A percentile compares a stretch with the other conserved stretches of the same genome.
phyloP scores from a whole-genome alignment of 2,888 invertebrate species.

The Sphinx pinastri region DNA sequence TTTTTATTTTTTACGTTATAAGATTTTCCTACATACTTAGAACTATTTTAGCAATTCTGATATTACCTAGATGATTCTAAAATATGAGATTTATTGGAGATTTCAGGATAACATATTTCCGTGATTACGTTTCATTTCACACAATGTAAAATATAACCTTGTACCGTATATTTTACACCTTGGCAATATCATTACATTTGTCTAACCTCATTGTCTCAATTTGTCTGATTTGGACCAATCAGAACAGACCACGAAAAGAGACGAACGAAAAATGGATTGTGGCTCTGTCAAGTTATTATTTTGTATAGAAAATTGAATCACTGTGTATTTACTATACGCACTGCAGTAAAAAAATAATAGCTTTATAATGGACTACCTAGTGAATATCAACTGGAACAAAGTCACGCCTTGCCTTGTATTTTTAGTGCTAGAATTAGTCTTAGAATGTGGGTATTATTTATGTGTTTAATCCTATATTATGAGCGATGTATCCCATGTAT shows the following conservation, averaged over 20 bases:
- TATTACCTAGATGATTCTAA: no score
- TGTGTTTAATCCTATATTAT: slow-evolving; percentile 49
- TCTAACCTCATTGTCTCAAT: slow-evolving; percentile 19
- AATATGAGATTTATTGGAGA: no score
- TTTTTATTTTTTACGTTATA: no score
- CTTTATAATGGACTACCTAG: slow-evolving; percentile 80
- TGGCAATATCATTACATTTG: slow-evolving; percentile 23
- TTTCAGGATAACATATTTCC: no score
- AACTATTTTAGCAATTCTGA: no score
- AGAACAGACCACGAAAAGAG: slow-evolving; percentile 81
- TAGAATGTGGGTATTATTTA: slow-evolving; percentile 83
- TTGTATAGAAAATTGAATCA: slow-evolving; percentile 65
- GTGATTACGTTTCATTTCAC: background rate
- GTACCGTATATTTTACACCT: slow-evolving; percentile 6
- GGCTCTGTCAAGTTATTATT: slow-evolving; percentile 74
- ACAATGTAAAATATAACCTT: background rate
- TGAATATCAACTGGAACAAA: slow-evolving; percentile 85
- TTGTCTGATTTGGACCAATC: slow-evolving; percentile 83
- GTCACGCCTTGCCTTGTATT: slow-evolving; percentile 87
- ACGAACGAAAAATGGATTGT: slow-evolving; percentile 78
- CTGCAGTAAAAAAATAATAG: slow-evolving; percentile 57
- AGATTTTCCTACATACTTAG: no score
- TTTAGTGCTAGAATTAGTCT: slow-evolving; percentile 86
- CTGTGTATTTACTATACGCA: slow-evolving; percentile 57
- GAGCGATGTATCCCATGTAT: slow-evolving; percentile 44